A percentile compares a stretch with the other conserved stretches of the same genome.
Conservation (phyloP, 2,797 vertebrate genomes). For the Leptatherina wallacei region DNA sequence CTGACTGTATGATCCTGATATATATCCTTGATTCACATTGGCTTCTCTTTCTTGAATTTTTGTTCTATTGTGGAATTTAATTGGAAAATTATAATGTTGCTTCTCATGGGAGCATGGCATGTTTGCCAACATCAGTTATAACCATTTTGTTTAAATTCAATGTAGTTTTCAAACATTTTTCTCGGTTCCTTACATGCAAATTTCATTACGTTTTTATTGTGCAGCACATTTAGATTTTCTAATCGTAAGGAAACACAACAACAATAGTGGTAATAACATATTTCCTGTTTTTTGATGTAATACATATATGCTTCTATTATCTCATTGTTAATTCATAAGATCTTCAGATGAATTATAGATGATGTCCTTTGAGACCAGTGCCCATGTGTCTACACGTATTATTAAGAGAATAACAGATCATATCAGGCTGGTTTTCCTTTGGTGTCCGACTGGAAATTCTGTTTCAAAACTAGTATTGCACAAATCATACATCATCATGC, state of each 20-base stretch:
- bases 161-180: not conserved
- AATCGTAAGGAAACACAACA: slow-evolving; percentile 29
- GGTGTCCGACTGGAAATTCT: slow-evolving; percentile 55
- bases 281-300: slow-evolving; percentile 77
- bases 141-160: slow-evolving; percentile 6
- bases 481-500: slow-evolving; percentile 46
- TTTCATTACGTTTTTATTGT: slow-evolving; percentile 37
- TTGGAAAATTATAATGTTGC: slow-evolving; percentile 28
- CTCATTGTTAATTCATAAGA: slow-evolving; percentile 81
- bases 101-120: not conserved
- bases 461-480: slow-evolving; percentile 54
- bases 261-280: slow-evolving; percentile 55
- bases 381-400: slow-evolving; percentile 76
- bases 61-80: slow-evolving; percentile 30
- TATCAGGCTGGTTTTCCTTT: slow-evolving; percentile 67
- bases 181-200: not conserved
- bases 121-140: slow-evolving; percentile 3
- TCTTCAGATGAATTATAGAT: slow-evolving; percentile 85
- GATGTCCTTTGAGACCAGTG: slow-evolving; percentile 76
- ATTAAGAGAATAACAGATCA: slow-evolving; percentile 78
- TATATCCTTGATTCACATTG: not conserved
- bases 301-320: slow-evolving; percentile 81
- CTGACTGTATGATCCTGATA: not conserved
- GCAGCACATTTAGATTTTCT: slow-evolving; percentile 16
- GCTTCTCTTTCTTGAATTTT: not conserved